phyloP scores from a whole-genome alignment of 2,797 vertebrate species.

The Brotula barbata region DNA sequence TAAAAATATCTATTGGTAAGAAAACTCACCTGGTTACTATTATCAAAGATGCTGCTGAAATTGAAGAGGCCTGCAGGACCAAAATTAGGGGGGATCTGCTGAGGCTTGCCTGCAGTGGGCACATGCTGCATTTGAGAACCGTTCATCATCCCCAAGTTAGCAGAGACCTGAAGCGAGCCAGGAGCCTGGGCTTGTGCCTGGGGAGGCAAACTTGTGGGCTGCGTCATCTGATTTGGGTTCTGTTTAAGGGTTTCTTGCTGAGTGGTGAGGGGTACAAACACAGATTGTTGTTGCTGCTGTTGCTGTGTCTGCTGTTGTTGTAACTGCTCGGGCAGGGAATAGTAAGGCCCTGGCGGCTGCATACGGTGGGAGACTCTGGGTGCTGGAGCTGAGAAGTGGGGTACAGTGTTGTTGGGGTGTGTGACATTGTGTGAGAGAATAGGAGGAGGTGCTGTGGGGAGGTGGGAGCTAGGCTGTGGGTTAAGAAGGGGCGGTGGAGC shows the following conservation, averaged over 20 bases:
- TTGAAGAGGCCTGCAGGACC: constrained; percentile 93
- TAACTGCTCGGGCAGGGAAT: constrained; percentile 78
- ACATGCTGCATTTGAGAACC: constrained; percentile 95
- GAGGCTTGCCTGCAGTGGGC: constrained; percentile 86
- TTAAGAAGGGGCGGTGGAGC: constrained; percentile 74
- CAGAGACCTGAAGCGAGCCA: constrained; percentile 85
- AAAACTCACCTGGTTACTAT: constrained; percentile 75
- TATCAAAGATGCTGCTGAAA: constrained; percentile 98
- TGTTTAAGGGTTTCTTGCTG: constrained; percentile 83
- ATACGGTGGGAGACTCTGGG: constrained; percentile 92
- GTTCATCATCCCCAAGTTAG: constrained; percentile 91
- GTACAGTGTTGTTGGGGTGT: constrained; percentile 89
- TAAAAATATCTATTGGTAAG: neutral
- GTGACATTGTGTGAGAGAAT: constrained; percentile 82
- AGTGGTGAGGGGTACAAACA: constrained; percentile 89
- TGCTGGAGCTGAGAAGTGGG: constrained; percentile 90
- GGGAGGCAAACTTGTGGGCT: constrained; percentile 69
- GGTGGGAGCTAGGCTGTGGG: constrained; percentile 78
- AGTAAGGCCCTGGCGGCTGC: constrained; percentile 93
- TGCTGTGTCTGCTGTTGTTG: constrained; percentile 62
- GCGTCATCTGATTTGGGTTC: constrained; percentile 78
- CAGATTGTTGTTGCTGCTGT: constrained; percentile 78
- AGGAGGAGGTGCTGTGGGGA: constrained; percentile 72
- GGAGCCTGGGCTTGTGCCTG: constrained; percentile 68
- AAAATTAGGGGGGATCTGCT: constrained; percentile 88